phyloP scores from a whole-genome alignment of 2,888 invertebrate genomes.

The Volucella zonaria region DNA sequence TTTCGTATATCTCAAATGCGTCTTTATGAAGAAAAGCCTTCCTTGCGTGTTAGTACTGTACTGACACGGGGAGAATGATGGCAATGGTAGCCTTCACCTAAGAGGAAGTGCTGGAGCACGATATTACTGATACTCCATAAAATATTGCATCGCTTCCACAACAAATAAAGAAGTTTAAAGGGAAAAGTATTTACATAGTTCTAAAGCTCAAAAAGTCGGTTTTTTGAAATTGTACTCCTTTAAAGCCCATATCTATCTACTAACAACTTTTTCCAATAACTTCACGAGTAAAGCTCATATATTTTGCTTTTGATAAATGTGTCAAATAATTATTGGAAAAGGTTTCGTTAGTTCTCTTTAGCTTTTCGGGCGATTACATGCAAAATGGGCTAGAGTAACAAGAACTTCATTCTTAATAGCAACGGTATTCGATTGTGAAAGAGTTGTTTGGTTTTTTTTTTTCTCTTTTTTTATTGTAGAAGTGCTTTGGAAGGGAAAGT shows the following conservation, averaged over 20 bases:
- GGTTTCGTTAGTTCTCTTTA: constrained; percentile 41
- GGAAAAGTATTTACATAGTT: too few relatives aligned
- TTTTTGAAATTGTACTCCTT: neutral
- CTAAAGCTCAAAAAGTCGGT: neutral
- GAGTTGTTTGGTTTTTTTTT: neutral
- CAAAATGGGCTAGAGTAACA: constrained; percentile 20
- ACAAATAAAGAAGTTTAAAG: too few relatives aligned
- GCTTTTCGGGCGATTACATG: constrained; percentile 36
- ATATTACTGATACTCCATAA: too few relatives aligned
- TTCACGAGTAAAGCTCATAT: too few relatives aligned
- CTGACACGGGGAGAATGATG: too few relatives aligned
- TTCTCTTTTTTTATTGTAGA: too few relatives aligned
- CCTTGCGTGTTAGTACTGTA: too few relatives aligned
- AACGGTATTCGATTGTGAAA: constrained; percentile 25
- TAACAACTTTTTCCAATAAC: neutral
- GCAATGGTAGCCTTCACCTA: too few relatives aligned
- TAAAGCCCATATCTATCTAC: constrained; percentile 21
- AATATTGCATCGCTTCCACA: too few relatives aligned
- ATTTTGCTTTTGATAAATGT: constrained; percentile 18
- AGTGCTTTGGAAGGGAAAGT: neutral
- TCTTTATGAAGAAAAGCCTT: too few relatives aligned
- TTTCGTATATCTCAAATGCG: too few relatives aligned
- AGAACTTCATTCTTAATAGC: neutral
- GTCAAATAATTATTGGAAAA: constrained; percentile 14
- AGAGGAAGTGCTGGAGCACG: too few relatives aligned